Percentiles rank a stretch among this genome's conserved stretches.
Conservation (phyloP, 2,888 invertebrate genomes). For the Drosophila yooni region DNA sequence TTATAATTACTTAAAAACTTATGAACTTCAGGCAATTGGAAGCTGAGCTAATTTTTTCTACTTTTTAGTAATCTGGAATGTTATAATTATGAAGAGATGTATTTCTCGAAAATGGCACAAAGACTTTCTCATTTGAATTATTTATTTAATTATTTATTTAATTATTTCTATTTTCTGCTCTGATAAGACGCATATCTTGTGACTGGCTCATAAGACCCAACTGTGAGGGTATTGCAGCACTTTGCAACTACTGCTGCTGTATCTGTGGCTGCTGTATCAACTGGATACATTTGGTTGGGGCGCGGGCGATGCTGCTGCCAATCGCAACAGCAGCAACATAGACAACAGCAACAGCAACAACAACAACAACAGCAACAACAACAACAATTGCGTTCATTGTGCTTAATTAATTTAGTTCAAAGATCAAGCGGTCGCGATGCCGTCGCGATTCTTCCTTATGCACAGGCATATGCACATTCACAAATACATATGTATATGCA, state of each 20-base stretch:
- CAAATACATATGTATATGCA: neutral
- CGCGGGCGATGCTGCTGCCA: conserved; percentile 21
- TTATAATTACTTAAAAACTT: too few relatives aligned
- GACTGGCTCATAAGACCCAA: too few relatives aligned
- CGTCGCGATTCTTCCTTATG: conserved; percentile 64
- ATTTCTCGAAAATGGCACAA: neutral
- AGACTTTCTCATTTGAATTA: neutral
- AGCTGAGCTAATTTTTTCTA: neutral
- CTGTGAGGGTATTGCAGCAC: neutral
- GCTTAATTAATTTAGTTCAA: conserved; percentile 85
- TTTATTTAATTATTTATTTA: too few relatives aligned
- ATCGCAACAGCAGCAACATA: conserved; percentile 9
- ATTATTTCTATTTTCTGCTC: too few relatives aligned
- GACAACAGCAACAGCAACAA: conserved; percentile 4
- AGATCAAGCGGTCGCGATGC: conserved; percentile 82
- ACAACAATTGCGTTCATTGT: conserved; percentile 85
- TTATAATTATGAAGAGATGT: neutral
- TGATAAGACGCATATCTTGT: neutral
- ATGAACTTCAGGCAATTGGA: too few relatives aligned
- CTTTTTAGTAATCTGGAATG: neutral
- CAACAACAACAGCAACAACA: conserved; percentile 17
- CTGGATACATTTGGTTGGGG: conserved; percentile 31
- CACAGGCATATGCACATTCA: neutral
- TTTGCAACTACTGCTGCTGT: neutral
- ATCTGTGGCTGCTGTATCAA: conserved; percentile 11